Evolutionary conservation across 2,888 invertebrate genomes (phyloP).

Genomic region (Endotricha flammealis): DNA sequence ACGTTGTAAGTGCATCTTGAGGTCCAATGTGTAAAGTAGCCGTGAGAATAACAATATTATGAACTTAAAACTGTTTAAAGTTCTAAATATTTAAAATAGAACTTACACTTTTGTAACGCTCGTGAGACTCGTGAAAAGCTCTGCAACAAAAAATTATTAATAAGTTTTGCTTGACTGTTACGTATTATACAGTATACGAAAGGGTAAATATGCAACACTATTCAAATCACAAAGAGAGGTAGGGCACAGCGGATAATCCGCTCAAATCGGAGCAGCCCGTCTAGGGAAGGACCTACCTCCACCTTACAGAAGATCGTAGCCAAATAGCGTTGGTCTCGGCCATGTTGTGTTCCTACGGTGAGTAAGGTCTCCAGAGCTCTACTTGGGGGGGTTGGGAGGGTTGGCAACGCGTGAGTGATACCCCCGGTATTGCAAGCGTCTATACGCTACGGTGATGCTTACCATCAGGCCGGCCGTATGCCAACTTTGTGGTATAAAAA

Average conservation of each 20-base stretch:
- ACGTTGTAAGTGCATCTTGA: conserved; percentile 16
- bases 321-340: too few species aligned
- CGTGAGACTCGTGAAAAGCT: conserved; percentile 28
- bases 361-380: too few species aligned
- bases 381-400: too few species aligned
- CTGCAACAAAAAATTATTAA: conserved; percentile 36
- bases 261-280: not conserved
- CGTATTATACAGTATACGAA: not conserved
- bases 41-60: conserved; percentile 13
- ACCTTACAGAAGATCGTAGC: too few species aligned
- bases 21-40: conserved; percentile 10
- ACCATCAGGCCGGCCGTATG: too few species aligned
- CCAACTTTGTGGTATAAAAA: too few species aligned
- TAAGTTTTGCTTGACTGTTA: not conserved
- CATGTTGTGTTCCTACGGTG: too few species aligned
- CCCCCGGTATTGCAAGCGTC: too few species aligned
- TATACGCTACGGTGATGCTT: too few species aligned
- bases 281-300: too few species aligned
- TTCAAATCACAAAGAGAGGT: conserved; percentile 6
- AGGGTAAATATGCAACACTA: conserved; percentile 1
- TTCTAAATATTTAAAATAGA: conserved; percentile 12
- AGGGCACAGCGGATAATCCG: not conserved
- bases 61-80: not conserved
- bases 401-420: too few species aligned
- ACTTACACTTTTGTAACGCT: conserved; percentile 58